Evolutionary conservation across 2,888 invertebrate genomes (phyloP).

Genomic region (Blomia tropicalis): DNA sequence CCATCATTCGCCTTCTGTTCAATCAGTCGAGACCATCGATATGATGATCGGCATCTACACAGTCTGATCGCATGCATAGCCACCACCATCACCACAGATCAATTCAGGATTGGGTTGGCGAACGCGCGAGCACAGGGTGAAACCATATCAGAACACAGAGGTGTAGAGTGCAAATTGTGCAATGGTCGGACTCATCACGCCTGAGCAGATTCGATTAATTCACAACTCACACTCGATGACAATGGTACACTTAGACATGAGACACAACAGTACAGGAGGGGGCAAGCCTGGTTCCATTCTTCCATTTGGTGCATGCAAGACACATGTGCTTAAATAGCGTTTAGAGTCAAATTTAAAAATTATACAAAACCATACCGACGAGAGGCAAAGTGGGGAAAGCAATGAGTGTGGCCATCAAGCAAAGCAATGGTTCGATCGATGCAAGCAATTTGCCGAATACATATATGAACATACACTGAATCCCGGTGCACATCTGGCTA

Average conservation of each 20-base stretch:
- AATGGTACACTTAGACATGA: not conserved
- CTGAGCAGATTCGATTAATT: conserved; percentile 17
- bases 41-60: not conserved
- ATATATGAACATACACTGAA: no score
- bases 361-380: conserved; percentile 1
- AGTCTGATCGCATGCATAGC: not conserved
- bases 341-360: conserved; percentile 14
- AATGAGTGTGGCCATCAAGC: not conserved
- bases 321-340: not conserved
- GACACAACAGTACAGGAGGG: no score
- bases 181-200: conserved; percentile 6
- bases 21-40: conserved; percentile 15
- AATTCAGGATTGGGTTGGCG: not conserved
- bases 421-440: not conserved
- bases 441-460: no score
- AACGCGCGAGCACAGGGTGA: no score
- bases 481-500: conserved; percentile 10
- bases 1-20: no score
- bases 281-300: no score
- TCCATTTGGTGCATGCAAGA: not conserved
- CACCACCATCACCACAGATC: not conserved
- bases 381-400: not conserved
- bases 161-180: no score
- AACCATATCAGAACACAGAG: no score
- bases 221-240: not conserved